A percentile compares a stretch with the other conserved stretches of the same genome.
phyloP scores from a whole-genome alignment of 2,888 invertebrate species.

The Epinotia ramella region DNA sequence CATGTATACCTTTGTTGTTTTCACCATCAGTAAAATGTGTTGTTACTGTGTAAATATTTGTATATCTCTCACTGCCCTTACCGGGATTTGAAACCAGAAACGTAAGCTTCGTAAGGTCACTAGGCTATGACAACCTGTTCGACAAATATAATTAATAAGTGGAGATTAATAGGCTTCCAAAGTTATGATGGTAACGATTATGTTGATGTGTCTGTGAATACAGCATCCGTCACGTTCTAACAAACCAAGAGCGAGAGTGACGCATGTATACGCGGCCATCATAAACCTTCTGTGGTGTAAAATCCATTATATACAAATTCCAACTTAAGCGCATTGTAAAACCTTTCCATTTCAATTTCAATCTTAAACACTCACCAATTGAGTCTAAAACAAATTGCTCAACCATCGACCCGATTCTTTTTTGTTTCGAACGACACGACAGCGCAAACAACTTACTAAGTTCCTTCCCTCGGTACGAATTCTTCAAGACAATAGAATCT shows the following conservation, averaged over 20 bases:
- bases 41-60: no score
- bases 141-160: no score
- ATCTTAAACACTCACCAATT: not conserved
- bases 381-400: conserved; percentile 14
- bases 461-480: conserved; percentile 35
- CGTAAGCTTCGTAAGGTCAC: no score
- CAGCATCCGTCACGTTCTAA: not conserved
- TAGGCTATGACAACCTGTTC: no score
- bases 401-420: conserved; percentile 16
- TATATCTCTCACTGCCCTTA: no score
- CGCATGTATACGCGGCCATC: conserved; percentile 3
- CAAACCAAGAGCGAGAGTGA: not conserved
- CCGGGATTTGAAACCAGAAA: no score
- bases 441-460: conserved; percentile 41
- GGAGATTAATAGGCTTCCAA: no score
- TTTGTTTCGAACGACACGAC: conserved; percentile 23
- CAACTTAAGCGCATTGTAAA: not conserved
- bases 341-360: not conserved
- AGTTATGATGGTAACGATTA: not conserved
- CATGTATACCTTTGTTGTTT: no score
- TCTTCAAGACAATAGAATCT: conserved; percentile 45
- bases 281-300: not conserved
- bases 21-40: no score
- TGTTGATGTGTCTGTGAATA: not conserved
- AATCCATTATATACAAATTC: conserved; percentile 8